These are phyloP conservation scores for Anas platyrhynchos DNA, from an alignment of 2,113 vertebrate species.

Conservation along the genomic window DNA sequence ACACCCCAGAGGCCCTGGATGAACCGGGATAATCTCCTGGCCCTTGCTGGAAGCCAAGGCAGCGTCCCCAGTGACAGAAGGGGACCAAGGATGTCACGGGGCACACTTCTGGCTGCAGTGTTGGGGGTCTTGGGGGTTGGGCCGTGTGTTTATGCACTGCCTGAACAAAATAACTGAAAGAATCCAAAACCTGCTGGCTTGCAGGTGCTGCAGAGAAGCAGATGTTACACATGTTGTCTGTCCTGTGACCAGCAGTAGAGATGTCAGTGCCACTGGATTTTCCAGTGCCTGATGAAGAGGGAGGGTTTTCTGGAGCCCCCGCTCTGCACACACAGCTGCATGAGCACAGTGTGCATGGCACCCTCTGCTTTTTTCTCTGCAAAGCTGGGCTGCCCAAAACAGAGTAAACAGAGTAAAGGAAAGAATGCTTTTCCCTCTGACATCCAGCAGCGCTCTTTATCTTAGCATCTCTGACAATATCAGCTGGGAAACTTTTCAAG, in stretches of 20 bases:
- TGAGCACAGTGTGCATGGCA: rapidly evolving
- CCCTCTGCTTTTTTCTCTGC: not conserved
- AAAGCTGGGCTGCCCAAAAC: not conserved
- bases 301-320: not conserved
- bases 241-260: not conserved
- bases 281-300: not conserved
- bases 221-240: not conserved
- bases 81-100: not conserved
- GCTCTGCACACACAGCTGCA: not conserved
- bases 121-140: not conserved
- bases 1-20: not conserved
- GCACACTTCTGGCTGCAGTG: not conserved
- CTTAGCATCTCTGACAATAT: not conserved
- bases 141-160: not conserved
- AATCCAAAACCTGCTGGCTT: not conserved
- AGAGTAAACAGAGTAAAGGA: not conserved
- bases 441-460: not conserved
- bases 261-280: rapidly evolving
- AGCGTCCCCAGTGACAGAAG: not conserved
- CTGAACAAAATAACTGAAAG: not conserved
- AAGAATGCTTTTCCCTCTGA: not conserved
- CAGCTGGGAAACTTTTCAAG: not conserved
- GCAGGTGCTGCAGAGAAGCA: not conserved
- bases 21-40: not conserved
- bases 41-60: constrained; percentile 8